Conservation (phyloP, 2,113 vertebrate species). For the Bostrychus sinensis region DNA sequence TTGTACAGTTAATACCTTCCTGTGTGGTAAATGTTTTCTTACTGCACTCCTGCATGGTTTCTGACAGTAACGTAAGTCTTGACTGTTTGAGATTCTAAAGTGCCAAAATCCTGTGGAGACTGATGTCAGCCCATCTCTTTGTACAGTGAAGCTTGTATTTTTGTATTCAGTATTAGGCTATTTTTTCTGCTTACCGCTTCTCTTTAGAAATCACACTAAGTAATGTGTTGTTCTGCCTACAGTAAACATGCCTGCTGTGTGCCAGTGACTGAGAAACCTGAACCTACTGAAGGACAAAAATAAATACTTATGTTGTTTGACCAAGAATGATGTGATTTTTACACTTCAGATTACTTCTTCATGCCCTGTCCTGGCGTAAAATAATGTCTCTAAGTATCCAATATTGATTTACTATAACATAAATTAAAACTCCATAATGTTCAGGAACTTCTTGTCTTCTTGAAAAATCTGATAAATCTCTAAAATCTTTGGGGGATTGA, state of each 20-base stretch:
- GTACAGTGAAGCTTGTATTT: constrained; percentile 73
- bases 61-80: constrained; percentile 20
- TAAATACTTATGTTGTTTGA: constrained; percentile 50
- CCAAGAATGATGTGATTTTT: constrained; percentile 8
- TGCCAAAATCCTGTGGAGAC: constrained; percentile 47
- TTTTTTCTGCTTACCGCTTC: constrained; percentile 62
- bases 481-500: too few relatives aligned
- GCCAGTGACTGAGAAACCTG: constrained; percentile 45
- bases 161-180: constrained; percentile 67
- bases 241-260: constrained; percentile 38
- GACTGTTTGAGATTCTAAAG: constrained; percentile 56
- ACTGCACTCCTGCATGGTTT: constrained; percentile 50
- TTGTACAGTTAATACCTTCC: background rate
- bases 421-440: too few relatives aligned
- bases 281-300: constrained; percentile 27
- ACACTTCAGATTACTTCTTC: background rate
- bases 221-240: constrained; percentile 41
- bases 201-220: constrained; percentile 41
- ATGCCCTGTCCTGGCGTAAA: too few relatives aligned
- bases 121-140: constrained; percentile 22
- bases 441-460: too few relatives aligned
- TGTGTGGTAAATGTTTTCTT: constrained; percentile 23
- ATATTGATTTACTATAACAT: too few relatives aligned
- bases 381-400: too few relatives aligned
- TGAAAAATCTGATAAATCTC: too few relatives aligned